These are phyloP conservation scores for Protobothrops mucrosquamatus DNA, from an alignment of 2,113 vertebrate genomes.

Conservation along the genomic window DNA sequence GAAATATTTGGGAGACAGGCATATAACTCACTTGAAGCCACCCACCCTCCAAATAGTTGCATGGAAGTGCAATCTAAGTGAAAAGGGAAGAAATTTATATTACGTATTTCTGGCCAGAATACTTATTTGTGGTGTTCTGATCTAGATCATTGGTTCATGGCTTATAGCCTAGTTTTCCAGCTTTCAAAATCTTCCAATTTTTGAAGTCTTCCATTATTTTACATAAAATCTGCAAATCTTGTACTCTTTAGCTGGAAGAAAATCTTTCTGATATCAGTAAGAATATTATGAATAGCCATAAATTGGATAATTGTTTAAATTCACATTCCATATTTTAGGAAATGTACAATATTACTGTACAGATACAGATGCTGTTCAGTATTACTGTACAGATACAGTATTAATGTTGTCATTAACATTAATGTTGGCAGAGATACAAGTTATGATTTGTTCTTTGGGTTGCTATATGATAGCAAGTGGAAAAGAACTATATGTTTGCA, in stretches of 20 bases:
- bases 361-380: too few relatives aligned
- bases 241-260: neutral
- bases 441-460: neutral
- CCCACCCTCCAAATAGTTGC: neutral
- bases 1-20: neutral
- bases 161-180: constrained; percentile 3
- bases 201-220: constrained; percentile 2
- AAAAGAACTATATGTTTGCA: constrained; percentile 11
- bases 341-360: neutral
- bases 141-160: neutral
- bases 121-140: neutral
- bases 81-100: neutral
- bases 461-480: constrained; percentile 1
- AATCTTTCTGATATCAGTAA: neutral
- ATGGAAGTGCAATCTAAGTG: neutral
- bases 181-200: neutral
- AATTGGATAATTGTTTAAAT: neutral
- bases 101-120: neutral
- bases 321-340: neutral
- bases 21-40: neutral
- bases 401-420: neutral
- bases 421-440: neutral
- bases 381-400: neutral
- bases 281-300: neutral
- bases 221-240: neutral